Base-by-base conservation (phyloP, 2,797 vertebrate genomes). In the Phoxinus dragarum region DNA sequence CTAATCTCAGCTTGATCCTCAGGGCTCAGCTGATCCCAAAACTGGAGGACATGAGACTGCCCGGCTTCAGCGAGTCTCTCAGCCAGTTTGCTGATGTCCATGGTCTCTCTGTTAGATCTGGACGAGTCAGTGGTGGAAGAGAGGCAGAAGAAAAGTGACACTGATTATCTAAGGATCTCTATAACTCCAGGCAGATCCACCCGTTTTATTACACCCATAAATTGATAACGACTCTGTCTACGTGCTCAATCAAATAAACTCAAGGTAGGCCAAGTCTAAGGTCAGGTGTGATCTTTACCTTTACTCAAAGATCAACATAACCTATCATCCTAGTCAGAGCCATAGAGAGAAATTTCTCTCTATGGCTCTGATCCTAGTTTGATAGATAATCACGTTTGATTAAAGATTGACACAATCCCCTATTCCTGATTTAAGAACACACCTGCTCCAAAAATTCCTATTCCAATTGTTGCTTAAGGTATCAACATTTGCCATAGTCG, bases 41-140 rank as follows among this genome's bases (percentile, higher is more conserved):
- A 99, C 82, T 93, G 95, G 38, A 98, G 91, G 71, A 98, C 93
- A 40, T 99, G 98, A 72, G 92, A 94, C 92, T 99, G 98, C 5
- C 93, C 94, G 0, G 95, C 95, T 27, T 92, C 90, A 6, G 92
- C 90, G 92, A 99, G 83, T 84, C 86, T 92, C 88, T 91, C 69
- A 49, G 54, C 68, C 42, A 97, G 93, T 85, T 76, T 90, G 14
- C 77, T 90, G 52, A 87, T 42, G 81, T 97, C 94, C 96, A 97
- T 98, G 86, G 91, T 96, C 2, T 78, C 47, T 42, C 34, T 23
- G 59, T 27, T 31, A 66, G 40, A 86, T 87, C 86, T 88, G 72
- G 61, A 78, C 36, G 19, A 40, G 72, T 61, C 21, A 82, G 21
- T 1, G 17, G 66, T 16, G 76, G 10, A 54, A 81, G 8, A 78